Conservation (phyloP, 35 echinoderm and acorn worm genomes). For the Diadema setosum region DNA sequence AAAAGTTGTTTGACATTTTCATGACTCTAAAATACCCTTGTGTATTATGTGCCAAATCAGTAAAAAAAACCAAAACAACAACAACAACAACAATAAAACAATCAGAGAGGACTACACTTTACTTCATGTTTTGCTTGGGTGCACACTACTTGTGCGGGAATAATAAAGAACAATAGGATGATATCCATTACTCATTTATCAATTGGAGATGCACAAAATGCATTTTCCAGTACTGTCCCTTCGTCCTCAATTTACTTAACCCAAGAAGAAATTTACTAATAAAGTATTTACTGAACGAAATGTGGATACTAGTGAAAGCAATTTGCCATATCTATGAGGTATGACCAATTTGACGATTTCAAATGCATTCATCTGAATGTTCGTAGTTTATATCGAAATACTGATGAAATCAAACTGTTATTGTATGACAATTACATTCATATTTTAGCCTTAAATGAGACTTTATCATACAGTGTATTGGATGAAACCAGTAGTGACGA, state of each 20-base stretch:
- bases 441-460: neutral
- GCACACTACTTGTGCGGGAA: too few species aligned
- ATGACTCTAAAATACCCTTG: neutral
- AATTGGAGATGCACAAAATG: too few species aligned
- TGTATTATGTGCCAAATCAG: neutral
- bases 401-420: neutral
- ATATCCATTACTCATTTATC: too few species aligned
- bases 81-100: too few species aligned
- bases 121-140: neutral
- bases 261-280: neutral
- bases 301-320: neutral
- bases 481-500: too few species aligned
- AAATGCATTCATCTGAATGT: neutral
- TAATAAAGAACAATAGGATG: too few species aligned
- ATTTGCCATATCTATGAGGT: neutral
- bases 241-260: neutral
- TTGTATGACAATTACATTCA: neutral
- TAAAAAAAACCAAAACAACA: too few species aligned
- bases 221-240: too few species aligned
- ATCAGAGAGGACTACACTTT: neutral
- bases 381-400: neutral
- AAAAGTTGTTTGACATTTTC: too few species aligned
- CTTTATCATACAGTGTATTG: neutral
- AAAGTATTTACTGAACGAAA: neutral
- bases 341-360: neutral